Evolutionary conservation across 2,113 vertebrate genomes (phyloP).

Genomic region (Mellivora capensis): DNA sequence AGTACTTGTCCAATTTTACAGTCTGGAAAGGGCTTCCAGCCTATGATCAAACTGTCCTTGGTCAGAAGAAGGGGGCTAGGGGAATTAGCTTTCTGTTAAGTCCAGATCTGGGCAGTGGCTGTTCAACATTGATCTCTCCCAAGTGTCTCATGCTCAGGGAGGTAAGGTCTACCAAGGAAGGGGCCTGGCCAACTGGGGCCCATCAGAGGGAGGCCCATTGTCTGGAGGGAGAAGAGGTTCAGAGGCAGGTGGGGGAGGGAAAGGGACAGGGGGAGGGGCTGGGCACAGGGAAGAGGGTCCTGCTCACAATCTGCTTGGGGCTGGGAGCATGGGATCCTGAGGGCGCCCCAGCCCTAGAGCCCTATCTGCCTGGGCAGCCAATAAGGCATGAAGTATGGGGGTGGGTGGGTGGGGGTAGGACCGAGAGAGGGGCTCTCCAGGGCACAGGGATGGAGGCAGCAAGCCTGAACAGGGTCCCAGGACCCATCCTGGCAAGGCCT

Average conservation of each 20-base stretch:
- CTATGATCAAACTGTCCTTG: not conserved
- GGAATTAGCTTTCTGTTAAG: not conserved
- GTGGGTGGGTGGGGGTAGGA: not conserved
- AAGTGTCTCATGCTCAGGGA: not conserved
- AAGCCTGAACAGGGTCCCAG: not conserved
- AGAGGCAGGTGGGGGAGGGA: not conserved
- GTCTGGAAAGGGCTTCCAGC: not conserved
- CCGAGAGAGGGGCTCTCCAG: not conserved
- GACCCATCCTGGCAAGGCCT: not conserved
- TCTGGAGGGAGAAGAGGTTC: not conserved
- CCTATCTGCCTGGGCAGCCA: too few relatives aligned
- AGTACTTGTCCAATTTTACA: rapidly evolving
- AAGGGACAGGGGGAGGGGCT: not conserved
- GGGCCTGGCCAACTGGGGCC: not conserved
- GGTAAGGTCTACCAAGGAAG: not conserved
- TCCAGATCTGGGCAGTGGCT: not conserved
- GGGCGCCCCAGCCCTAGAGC: not conserved
- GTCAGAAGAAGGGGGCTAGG: not conserved
- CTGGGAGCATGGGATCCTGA: not conserved
- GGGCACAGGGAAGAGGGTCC: not conserved
- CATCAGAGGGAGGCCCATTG: rapidly evolving
- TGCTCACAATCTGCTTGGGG: not conserved
- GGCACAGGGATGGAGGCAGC: not conserved
- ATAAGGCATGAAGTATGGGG: not conserved
- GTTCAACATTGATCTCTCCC: not conserved